A percentile compares a stretch with the other conserved stretches of the same genome.
Evolutionary conservation across 2,888 invertebrate species (phyloP).

Genomic region (Trissolcus japonicus): DNA sequence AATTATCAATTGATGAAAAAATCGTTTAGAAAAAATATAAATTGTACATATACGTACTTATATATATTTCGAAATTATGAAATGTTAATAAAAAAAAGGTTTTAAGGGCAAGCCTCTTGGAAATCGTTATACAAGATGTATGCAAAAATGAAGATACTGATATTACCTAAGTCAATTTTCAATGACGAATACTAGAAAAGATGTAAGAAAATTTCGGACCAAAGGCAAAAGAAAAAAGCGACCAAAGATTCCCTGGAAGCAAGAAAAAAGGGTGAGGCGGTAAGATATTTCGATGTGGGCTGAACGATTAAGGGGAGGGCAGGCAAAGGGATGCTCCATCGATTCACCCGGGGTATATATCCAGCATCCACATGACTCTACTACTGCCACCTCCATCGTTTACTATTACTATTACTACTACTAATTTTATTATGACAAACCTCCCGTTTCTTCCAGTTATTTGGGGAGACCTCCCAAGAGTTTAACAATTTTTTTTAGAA

Average conservation of each 20-base stretch:
- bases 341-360: conserved; percentile 72
- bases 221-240: conserved; percentile 30
- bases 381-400: conserved; percentile 27
- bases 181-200: conserved; percentile 16
- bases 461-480: no score
- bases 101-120: no score
- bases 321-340: conserved; percentile 68
- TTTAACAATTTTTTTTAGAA: no score
- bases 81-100: no score
- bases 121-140: no score
- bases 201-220: conserved; percentile 32
- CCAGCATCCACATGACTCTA: conserved; percentile 60
- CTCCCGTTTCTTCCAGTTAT: background rate
- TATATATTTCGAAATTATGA: no score
- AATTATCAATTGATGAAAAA: no score
- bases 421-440: conserved; percentile 11
- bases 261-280: conserved; percentile 44
- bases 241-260: conserved; percentile 24
- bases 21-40: no score
- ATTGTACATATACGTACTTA: no score
- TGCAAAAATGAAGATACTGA: no score
- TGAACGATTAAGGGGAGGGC: conserved; percentile 57
- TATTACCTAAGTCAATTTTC: background rate
- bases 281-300: conserved; percentile 48
- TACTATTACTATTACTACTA: conserved; percentile 34